These are phyloP conservation scores for Bubo scandiacus DNA, from an alignment of 2,113 vertebrate genomes.

Conservation along the genomic window DNA sequence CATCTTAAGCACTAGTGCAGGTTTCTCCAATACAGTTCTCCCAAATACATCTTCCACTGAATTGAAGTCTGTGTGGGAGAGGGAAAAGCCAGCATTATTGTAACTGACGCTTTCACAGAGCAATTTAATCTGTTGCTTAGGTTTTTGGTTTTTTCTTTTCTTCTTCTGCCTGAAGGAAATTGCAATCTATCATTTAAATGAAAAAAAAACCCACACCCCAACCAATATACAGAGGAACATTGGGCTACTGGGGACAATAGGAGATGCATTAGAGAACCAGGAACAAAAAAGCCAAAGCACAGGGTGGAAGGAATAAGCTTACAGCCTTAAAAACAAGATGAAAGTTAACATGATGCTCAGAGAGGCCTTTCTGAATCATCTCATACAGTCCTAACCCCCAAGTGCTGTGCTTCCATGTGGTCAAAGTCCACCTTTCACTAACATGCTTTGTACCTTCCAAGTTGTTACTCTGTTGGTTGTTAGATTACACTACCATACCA, in stretches of 20 bases:
- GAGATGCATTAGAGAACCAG: not conserved
- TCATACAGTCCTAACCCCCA: not conserved
- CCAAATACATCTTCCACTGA: not conserved
- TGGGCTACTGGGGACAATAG: conserved; percentile 4
- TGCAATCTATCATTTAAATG: not conserved
- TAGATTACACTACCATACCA: not conserved
- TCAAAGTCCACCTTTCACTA: not conserved
- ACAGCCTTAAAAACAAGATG: not conserved
- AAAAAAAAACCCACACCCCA: not conserved
- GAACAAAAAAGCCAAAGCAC: not conserved
- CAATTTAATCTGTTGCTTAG: not conserved
- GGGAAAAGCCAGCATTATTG: not conserved
- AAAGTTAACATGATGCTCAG: not conserved
- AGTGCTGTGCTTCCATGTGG: not conserved
- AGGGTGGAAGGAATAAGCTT: not conserved
- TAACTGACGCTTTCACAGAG: not conserved
- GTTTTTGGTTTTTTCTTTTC: not conserved
- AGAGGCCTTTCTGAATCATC: not conserved
- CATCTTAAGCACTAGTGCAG: not conserved
- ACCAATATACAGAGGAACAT: not conserved
- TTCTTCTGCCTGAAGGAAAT: not conserved
- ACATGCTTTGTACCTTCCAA: not conserved
- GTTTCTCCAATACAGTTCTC: not conserved
- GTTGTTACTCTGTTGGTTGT: not conserved
- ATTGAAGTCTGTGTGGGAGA: not conserved